Percentiles rank a stretch among this genome's conserved stretches.
Evolutionary conservation across 2,113 vertebrate species (phyloP).

Genomic region (Cryptotis parvus): DNA sequence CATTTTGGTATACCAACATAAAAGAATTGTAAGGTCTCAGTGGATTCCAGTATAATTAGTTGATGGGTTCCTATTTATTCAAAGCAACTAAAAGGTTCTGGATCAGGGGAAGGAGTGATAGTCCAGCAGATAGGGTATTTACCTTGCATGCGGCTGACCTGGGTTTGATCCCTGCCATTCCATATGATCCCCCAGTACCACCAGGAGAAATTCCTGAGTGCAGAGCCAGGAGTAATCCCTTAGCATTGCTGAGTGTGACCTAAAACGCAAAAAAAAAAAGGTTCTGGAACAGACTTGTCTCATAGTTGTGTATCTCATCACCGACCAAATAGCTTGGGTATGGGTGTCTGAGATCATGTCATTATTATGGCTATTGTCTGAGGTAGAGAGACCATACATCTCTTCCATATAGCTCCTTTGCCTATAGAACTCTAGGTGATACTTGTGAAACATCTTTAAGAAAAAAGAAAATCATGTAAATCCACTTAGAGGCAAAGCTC

Average conservation of each 20-base stretch:
- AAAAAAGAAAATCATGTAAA: not conserved
- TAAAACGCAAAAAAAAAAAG: no score
- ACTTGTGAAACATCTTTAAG: not conserved
- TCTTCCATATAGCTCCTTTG: not conserved
- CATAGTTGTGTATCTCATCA: not conserved
- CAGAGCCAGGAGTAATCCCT: no score
- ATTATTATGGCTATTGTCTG: not conserved
- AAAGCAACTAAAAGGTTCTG: not conserved
- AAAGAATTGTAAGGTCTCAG: not conserved
- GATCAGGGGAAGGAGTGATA: no score
- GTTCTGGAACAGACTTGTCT: not conserved
- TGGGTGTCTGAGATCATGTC: not conserved
- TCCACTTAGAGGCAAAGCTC: not conserved
- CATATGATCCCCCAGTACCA: no score
- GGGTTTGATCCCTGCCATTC: no score
- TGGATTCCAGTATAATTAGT: not conserved
- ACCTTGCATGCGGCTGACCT: no score
- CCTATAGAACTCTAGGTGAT: not conserved
- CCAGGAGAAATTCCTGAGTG: no score
- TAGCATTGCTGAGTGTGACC: no score
- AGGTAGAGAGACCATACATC: not conserved
- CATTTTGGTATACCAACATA: not conserved
- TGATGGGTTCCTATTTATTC: not conserved
- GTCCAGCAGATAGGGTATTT: no score
- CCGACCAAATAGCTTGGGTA: not conserved